Evolutionary conservation across 2,113 vertebrate species (phyloP).

Genomic region (Propithecus coquereli): DNA sequence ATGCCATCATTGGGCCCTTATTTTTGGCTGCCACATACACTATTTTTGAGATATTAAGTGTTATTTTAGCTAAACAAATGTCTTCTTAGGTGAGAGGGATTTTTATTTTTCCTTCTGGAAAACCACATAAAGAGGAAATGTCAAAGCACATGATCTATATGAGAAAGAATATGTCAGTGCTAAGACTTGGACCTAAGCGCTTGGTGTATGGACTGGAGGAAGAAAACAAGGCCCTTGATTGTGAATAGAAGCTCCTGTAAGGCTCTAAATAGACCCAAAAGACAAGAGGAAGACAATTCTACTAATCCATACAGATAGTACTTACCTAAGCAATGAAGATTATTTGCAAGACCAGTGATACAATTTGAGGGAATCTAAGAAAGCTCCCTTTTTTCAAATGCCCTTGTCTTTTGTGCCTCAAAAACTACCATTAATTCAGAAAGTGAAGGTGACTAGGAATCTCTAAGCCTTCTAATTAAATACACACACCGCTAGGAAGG

Average conservation of each 20-base stretch:
- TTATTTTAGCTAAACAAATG: not conserved
- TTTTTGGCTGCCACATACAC: not conserved
- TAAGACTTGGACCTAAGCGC: not conserved
- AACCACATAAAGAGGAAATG: not conserved
- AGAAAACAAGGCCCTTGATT: not conserved
- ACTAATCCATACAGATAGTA: not conserved
- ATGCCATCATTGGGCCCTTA: not conserved
- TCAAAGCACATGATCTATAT: not conserved
- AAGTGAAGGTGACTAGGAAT: not conserved
- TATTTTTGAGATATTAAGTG: not conserved
- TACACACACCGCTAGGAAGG: not conserved
- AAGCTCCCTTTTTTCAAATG: not conserved
- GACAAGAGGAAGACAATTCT: not conserved
- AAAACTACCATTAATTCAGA: not conserved
- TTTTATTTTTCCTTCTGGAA: not conserved
- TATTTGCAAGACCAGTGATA: not conserved
- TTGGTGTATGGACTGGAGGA: not conserved
- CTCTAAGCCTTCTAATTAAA: not conserved
- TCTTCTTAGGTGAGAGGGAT: not conserved
- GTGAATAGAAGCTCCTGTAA: not conserved
- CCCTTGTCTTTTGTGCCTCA: not conserved
- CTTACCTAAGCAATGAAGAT: not conserved
- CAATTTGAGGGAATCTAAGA: not conserved
- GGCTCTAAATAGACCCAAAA: not conserved
- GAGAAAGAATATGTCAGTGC: not conserved